Evolutionary conservation across 2,113 vertebrate species (phyloP), one percentile per base, ranked within the genome.

Genomic region (Burhinus bistriatus): DNA sequence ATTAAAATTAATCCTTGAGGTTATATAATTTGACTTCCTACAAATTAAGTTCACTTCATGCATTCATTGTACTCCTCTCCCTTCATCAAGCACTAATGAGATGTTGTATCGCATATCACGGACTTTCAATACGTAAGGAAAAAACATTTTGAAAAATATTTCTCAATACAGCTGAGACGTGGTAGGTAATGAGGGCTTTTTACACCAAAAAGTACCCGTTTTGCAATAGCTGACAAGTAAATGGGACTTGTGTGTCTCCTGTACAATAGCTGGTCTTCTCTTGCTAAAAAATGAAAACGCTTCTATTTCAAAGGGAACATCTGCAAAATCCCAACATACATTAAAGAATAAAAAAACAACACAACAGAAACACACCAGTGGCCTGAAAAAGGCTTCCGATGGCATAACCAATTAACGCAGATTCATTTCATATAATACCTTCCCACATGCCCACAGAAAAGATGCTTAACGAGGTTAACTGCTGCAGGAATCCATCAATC

Each of bases 301-400:
- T 96, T 97, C 91, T 94, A 49, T 96, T 97, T 98, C 96, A 96
- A 95, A 97, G 59, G 42, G 92, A 97, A 97, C 97, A 98, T 97
- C 97, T 98, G 98, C 97, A 98, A 97, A 97, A 96, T 95, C 77
- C 40, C 79, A 91, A 70, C 90, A 89, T 52, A 90, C 45, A 91
- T 92, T 93, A 95, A 95, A 93, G 83, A 96, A 92, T 62, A 77
- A 84, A 94, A 93, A 87, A 36, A 29, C 16, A 9, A 42, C 57
- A 69, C 38, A 95, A 92, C 80, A 90, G 96, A 98, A 96, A 88
- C 20, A 95, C 97, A 97, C 82, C 71, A 89, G 87, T 49, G 79
- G 95, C 88, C 87, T 82, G 91, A 71, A 86, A 91, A 82, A 93
- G 45, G 83, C 75, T 95, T 97, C 55, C 19, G 9, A 90, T 92